Evolutionary conservation across 1,140 invertebrate genomes (phyloP).

Genomic region (Gryon sp.): DNA sequence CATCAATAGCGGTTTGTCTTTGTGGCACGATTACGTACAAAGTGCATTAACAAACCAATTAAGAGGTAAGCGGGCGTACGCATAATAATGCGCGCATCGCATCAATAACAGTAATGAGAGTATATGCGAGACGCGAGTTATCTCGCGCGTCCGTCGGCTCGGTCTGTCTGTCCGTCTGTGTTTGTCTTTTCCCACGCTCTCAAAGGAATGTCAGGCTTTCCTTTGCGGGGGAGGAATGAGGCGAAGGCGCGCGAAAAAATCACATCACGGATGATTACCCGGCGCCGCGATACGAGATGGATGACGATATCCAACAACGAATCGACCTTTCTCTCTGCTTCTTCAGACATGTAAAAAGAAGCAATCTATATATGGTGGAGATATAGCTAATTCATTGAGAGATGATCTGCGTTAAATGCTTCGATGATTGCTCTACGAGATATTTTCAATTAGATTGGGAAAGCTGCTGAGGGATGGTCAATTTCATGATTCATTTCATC

Average conservation of each 20-base stretch:
- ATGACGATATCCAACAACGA: no score
- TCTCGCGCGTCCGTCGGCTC: constrained; percentile 33
- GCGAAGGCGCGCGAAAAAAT: constrained; percentile 34
- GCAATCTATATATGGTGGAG: no score
- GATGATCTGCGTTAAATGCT: no score
- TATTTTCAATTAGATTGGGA: no score
- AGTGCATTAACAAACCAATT: constrained; percentile 63
- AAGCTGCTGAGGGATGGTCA: no score
- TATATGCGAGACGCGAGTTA: constrained; percentile 48
- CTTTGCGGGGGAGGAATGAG: constrained; percentile 19
- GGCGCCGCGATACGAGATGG: constrained; percentile 3
- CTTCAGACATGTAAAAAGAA: no score
- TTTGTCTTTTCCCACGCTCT: constrained; percentile 62
- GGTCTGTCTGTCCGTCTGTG: constrained; percentile 16
- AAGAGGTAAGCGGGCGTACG: constrained; percentile 46
- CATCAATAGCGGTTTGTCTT: constrained; percentile 48
- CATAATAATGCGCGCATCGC: constrained; percentile 53
- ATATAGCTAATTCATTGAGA: no score
- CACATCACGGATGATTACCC: constrained; percentile 46
- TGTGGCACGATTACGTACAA: constrained; percentile 50
- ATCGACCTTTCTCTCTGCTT: no score
- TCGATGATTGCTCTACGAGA: no score
- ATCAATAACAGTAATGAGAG: constrained; percentile 59
- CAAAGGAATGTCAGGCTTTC: constrained; percentile 58
- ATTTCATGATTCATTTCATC: no score